Percentiles rank a stretch among this genome's conserved stretches.
Conservation (phyloP, 2,113 vertebrate genomes). For the Podarcis muralis region DNA sequence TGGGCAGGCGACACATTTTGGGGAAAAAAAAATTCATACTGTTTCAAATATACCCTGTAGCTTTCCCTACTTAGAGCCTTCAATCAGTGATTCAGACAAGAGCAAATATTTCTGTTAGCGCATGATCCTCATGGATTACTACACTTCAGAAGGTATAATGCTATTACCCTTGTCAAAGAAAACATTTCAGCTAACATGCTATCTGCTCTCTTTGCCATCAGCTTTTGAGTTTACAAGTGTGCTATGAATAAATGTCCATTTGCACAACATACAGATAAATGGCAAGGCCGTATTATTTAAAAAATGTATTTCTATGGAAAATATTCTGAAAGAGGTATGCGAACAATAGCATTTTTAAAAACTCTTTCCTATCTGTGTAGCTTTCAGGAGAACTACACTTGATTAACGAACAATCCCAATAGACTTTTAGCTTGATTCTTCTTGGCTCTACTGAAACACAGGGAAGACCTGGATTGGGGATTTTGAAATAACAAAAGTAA, state of each 20-base stretch:
- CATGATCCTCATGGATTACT: neutral
- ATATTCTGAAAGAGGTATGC: neutral
- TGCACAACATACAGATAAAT: neutral
- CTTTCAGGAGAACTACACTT: neutral
- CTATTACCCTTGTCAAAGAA: neutral
- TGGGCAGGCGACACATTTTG: neutral
- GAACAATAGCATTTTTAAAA: neutral
- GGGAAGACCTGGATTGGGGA: neutral
- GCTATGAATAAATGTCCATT: conserved; percentile 3
- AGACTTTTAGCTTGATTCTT: neutral
- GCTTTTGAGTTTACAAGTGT: neutral
- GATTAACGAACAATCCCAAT: neutral
- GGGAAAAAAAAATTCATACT: neutral
- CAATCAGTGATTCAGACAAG: neutral
- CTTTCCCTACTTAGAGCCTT: neutral
- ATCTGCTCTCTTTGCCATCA: neutral
- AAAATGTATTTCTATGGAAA: neutral
- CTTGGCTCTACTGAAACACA: neutral
- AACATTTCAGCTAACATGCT: neutral
- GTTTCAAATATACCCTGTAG: neutral
- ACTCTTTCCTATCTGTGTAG: neutral
- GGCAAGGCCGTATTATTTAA: neutral
- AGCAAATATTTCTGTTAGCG: neutral
- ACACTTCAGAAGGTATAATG: neutral
- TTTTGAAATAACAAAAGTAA: neutral